A percentile compares a stretch with the other conserved stretches of the same genome.
Conservation (phyloP, 2,113 vertebrate genomes). For the Poeciliopsis retropinna region DNA sequence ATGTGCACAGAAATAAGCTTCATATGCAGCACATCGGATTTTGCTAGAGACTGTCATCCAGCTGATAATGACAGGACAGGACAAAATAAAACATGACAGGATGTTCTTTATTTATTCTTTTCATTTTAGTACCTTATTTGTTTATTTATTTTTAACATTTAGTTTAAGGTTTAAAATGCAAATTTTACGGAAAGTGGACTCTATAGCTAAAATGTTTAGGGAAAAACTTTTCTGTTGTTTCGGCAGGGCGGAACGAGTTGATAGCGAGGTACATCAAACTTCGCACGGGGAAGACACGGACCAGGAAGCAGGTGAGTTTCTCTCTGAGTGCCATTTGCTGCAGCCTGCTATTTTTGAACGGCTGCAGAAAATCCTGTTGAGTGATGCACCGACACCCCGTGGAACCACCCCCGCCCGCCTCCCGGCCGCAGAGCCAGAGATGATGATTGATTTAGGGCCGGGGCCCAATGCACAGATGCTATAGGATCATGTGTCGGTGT, state of each 20-base stretch:
- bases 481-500: slow-evolving; percentile 74
- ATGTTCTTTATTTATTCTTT: background rate
- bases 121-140: background rate
- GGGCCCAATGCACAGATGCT: slow-evolving; percentile 72
- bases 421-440: slow-evolving; percentile 17
- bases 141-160: background rate
- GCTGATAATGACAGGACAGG: slow-evolving; percentile 6
- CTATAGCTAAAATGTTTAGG: background rate
- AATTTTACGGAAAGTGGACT: background rate
- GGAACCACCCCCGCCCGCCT: background rate
- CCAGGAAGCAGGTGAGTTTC: slow-evolving; percentile 92
- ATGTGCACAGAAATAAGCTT: slow-evolving; percentile 22
- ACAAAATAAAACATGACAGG: too few species aligned
- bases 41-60: slow-evolving; percentile 1
- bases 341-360: slow-evolving; percentile 61
- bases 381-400: slow-evolving; percentile 52
- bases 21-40: slow-evolving; percentile 1
- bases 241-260: slow-evolving; percentile 92
- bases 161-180: too few species aligned
- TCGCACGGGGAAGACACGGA: slow-evolving; percentile 95
- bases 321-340: slow-evolving; percentile 21
- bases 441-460: slow-evolving; percentile 73
- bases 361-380: slow-evolving; percentile 51
- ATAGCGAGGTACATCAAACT: slow-evolving; percentile 97
- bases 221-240: slow-evolving; percentile 17